Conservation (phyloP, 2,888 invertebrate species). For the Cataglyphis altisquamis region DNA sequence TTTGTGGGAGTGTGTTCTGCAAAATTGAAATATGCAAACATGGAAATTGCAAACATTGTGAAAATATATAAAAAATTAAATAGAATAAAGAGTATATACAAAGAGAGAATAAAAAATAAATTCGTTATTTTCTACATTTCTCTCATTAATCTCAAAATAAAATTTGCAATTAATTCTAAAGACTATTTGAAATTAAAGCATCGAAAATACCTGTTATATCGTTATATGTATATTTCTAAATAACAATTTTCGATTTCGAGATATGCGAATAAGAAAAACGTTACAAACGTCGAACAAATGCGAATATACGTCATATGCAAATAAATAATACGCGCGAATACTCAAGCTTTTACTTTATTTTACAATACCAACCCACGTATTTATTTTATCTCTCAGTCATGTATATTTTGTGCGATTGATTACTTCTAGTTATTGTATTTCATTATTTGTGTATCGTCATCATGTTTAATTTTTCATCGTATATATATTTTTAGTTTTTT, state of each 20-base stretch:
- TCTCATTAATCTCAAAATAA: not conserved
- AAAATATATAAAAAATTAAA: not conserved
- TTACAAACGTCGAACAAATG: not conserved
- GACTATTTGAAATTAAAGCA: not conserved
- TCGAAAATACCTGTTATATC: not conserved
- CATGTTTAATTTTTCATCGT: not conserved
- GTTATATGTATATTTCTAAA: not conserved
- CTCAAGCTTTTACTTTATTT: constrained; percentile 30
- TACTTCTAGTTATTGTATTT: constrained; percentile 22
- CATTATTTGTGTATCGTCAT: constrained; percentile 11
- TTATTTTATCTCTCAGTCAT: constrained; percentile 29
- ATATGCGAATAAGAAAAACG: not conserved
- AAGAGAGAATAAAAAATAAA: not conserved
- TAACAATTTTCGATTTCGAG: not conserved
- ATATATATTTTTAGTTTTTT: not conserved
- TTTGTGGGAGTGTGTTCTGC: not conserved
- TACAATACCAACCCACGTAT: constrained; percentile 14
- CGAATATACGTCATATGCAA: not conserved
- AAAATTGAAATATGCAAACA: constrained; percentile 26
- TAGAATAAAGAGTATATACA: not conserved
- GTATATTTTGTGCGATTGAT: constrained; percentile 14
- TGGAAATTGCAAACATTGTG: not conserved
- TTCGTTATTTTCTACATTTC: not conserved
- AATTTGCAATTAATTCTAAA: not conserved
- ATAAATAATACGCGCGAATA: not conserved